Evolutionary conservation across 1,140 invertebrate species (phyloP).

Genomic region (Cardiocondyla obscurior): DNA sequence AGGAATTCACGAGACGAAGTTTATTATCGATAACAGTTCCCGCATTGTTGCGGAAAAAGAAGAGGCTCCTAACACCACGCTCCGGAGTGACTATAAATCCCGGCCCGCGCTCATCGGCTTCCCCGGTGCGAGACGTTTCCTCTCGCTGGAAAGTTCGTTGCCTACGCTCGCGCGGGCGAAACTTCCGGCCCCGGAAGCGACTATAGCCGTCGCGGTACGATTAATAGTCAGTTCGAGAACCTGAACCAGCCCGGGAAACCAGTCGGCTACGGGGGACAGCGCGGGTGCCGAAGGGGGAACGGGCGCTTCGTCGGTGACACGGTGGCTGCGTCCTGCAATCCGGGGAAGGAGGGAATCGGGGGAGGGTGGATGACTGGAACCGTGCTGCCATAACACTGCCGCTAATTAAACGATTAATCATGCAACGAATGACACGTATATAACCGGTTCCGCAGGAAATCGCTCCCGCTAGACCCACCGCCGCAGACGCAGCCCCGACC

Average conservation of each 20-base stretch:
- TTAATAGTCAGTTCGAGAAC: conserved; percentile 75
- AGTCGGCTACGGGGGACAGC: conserved; percentile 18
- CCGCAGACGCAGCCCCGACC: conserved; percentile 42
- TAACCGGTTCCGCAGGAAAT: conserved; percentile 76
- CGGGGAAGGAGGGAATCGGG: conserved; percentile 34
- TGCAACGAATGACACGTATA: conserved; percentile 81
- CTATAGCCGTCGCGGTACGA: conserved; percentile 55
- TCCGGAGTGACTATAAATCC: conserved; percentile 49
- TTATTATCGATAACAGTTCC: conserved; percentile 23
- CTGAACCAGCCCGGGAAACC: conserved; percentile 54
- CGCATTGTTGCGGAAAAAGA: conserved; percentile 21
- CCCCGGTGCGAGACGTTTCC: conserved; percentile 54
- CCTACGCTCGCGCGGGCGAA: conserved; percentile 52
- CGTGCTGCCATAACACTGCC: conserved; percentile 81
- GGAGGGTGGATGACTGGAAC: conserved; percentile 74
- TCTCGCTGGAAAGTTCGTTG: conserved; percentile 46
- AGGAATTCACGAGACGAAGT: not conserved
- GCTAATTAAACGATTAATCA: conserved; percentile 84
- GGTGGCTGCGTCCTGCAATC: conserved; percentile 67
- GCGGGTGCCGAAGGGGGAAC: conserved; percentile 16
- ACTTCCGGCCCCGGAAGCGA: conserved; percentile 66
- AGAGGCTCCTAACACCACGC: not conserved
- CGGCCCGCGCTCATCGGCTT: conserved; percentile 33
- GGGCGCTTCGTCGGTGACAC: conserved; percentile 70
- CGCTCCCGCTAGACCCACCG: conserved; percentile 66